Conservation (phyloP, 2,797 vertebrate species). For the Parauchenoglanis ngamensis region DNA sequence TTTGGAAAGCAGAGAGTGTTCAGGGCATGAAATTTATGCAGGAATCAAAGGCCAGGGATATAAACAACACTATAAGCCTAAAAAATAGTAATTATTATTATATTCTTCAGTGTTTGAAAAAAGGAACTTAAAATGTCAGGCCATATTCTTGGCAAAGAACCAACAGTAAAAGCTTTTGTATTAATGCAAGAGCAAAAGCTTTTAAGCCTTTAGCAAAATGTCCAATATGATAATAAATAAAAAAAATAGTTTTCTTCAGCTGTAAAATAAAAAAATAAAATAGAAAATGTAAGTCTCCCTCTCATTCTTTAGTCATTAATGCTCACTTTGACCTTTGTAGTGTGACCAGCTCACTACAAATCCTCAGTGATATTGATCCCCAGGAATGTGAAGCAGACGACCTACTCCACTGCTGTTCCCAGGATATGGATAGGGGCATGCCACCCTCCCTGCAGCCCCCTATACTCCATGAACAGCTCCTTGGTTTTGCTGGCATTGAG, state of each 20-base stretch:
- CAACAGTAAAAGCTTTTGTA: neutral
- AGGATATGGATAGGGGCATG: too few relatives aligned
- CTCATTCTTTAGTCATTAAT: neutral
- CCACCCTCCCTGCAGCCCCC: too few relatives aligned
- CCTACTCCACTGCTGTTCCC: too few relatives aligned
- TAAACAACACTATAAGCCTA: neutral
- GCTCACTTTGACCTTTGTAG: neutral
- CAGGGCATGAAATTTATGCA: neutral
- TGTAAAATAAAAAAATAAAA: neutral
- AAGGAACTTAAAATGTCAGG: conserved; percentile 3
- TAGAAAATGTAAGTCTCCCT: neutral
- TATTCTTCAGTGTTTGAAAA: neutral
- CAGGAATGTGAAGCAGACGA: too few relatives aligned
- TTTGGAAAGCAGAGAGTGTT: neutral
- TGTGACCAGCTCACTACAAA: too few relatives aligned
- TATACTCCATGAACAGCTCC: too few relatives aligned
- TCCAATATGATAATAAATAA: neutral
- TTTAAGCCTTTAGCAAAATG: conserved; percentile 5
- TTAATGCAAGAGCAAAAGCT: neutral
- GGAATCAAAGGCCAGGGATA: conserved; percentile 13
- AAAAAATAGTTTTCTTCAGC: neutral
- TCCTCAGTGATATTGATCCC: too few relatives aligned
- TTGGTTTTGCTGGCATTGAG: too few relatives aligned
- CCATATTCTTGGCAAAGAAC: neutral
- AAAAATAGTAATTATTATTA: neutral